Percentiles rank a stretch among this genome's conserved stretches.
Conservation (phyloP, 2,113 vertebrate genomes). For the Mormoops blainvillei region DNA sequence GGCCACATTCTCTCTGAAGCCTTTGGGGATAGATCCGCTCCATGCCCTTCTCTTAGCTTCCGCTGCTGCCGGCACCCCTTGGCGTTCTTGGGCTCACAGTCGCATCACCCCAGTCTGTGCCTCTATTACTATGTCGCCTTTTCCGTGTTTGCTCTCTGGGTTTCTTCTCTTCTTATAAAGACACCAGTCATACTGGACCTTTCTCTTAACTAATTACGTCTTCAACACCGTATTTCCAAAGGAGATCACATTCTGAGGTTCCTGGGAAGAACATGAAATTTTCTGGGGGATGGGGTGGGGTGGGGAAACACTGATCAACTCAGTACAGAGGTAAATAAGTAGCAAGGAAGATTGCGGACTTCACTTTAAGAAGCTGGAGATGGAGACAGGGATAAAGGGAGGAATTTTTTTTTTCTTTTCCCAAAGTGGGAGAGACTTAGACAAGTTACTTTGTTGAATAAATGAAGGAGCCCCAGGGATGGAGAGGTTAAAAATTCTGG, state of each 20-base stretch:
- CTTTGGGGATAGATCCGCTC: not conserved
- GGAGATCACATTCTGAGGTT: not conserved
- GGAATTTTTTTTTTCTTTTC: not conserved
- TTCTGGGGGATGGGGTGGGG: too few species aligned
- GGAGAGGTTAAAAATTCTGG: not conserved
- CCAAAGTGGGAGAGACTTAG: not conserved
- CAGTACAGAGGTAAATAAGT: not conserved
- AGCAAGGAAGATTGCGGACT: not conserved
- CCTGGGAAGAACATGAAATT: not conserved
- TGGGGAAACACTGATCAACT: not conserved
- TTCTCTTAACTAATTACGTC: not conserved
- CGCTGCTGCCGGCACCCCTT: not conserved
- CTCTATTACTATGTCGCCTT: rapidly evolving
- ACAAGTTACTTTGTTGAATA: not conserved
- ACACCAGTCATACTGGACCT: not conserved
- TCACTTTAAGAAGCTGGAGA: not conserved
- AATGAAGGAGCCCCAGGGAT: not conserved
- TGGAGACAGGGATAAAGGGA: not conserved
- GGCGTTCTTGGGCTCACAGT: not conserved
- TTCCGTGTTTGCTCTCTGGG: not conserved
- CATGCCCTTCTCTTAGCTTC: not conserved
- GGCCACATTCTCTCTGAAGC: not conserved
- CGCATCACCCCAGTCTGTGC: not conserved
- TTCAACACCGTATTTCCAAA: not conserved
- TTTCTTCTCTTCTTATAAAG: not conserved